phyloP scores from a whole-genome alignment of 1,140 invertebrate species.

The Andricus grossulariae region DNA sequence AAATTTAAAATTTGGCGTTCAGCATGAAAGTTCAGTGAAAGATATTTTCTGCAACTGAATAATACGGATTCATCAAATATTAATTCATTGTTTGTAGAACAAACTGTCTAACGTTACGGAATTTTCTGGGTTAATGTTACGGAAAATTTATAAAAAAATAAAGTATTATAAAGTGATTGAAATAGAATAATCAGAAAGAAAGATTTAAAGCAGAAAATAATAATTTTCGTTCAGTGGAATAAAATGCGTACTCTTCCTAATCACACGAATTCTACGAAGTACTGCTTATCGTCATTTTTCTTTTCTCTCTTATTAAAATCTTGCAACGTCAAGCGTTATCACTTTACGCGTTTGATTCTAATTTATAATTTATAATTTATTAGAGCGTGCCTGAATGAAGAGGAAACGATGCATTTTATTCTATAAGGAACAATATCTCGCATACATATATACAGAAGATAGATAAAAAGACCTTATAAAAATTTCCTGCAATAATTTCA shows the following conservation, averaged over 20 bases:
- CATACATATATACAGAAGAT: not conserved
- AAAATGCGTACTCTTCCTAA: not conserved
- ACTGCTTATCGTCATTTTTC: not conserved
- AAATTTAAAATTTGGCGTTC: no score
- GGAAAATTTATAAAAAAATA: slow-evolving; percentile 46
- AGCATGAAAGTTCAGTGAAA: no score
- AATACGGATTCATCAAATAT: no score
- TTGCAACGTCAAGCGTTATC: slow-evolving; percentile 19
- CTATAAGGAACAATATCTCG: slow-evolving; percentile 12
- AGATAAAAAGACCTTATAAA: not conserved
- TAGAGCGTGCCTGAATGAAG: slow-evolving; percentile 16
- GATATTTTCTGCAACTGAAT: no score
- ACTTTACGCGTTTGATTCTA: not conserved
- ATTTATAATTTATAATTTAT: slow-evolving; percentile 25
- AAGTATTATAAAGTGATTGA: not conserved
- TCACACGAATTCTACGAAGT: not conserved
- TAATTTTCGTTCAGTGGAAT: not conserved
- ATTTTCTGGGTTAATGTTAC: not conserved
- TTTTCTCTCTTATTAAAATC: slow-evolving; percentile 15
- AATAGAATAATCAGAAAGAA: not conserved
- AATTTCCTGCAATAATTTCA: not conserved
- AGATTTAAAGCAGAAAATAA: not conserved
- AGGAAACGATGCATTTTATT: slow-evolving; percentile 14
- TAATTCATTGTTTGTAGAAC: not conserved
- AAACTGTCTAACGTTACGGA: not conserved